These are phyloP conservation scores for Cerastis rubricosa DNA, from an alignment of 2,888 invertebrate genomes.

Conservation along the genomic window DNA sequence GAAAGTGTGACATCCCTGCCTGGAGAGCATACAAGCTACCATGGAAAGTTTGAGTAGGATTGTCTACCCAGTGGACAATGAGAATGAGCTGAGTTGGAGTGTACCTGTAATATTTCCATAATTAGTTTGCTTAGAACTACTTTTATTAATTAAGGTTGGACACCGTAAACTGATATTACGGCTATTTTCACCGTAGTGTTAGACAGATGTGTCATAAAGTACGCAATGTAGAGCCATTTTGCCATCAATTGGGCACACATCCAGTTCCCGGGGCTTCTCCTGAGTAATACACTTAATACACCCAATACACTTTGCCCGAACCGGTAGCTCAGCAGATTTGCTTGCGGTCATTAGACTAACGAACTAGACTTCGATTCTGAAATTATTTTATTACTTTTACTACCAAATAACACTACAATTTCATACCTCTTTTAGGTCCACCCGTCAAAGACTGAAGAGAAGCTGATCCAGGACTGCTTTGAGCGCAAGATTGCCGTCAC, in stretches of 20 bases:
- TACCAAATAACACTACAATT: background rate
- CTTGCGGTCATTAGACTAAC: too few species aligned
- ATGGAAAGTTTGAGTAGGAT: background rate
- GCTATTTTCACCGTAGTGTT: too few species aligned
- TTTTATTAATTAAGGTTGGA: too few species aligned
- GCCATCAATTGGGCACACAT: background rate
- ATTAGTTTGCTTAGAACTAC: too few species aligned
- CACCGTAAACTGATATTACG: too few species aligned
- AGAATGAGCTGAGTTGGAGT: background rate
- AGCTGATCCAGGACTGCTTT: constrained; percentile 92
- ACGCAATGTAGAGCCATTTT: too few species aligned
- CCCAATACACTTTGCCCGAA: too few species aligned
- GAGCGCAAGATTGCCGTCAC: constrained; percentile 92
- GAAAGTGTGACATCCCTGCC: too few species aligned
- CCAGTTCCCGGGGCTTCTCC: background rate
- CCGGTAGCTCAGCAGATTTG: too few species aligned
- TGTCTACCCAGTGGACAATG: background rate
- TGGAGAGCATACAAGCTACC: background rate
- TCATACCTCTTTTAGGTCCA: constrained; percentile 81
- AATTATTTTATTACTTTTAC: background rate
- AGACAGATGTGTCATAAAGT: too few species aligned
- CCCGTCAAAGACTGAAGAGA: constrained; percentile 93
- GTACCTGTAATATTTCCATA: background rate
- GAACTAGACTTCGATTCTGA: too few species aligned
- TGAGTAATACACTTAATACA: too few species aligned